Evolutionary conservation across 1,140 invertebrate species (phyloP), one percentile per base, ranked within the genome.

Genomic region (Coptotermes formosanus): DNA sequence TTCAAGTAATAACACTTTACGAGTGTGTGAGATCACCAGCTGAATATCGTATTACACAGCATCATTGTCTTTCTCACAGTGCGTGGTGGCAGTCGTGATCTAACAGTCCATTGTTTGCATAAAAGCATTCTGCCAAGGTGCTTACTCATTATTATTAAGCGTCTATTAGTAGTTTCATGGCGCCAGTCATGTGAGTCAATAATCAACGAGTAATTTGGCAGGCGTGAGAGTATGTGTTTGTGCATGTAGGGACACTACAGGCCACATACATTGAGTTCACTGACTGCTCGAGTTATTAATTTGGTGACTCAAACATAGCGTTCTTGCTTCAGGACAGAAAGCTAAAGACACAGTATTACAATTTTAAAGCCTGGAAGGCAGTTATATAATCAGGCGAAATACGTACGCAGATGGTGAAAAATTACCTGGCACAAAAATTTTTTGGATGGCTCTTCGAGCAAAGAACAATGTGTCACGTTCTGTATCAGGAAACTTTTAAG

Each of bases 1-100:
- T 75, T 75, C 64, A 75, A 30, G 64, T 75, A 75, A 75, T 75
- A 75, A 75, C 64, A 75, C 25, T 75, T 75, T 75, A 75, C 64
- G 64, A 75, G 64, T 75, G n/a, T 75, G 64, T 30, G 64, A 75
- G 64, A 75, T 30, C 64, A 75, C 64, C 8, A 14, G 6, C 25
- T 75, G 64, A 75, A 75, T 75, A 75, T 75, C 64, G 9, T 75
- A 75, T 75, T 30, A 75, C 64, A 2, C n/a, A 30, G 25, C n/a
- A 75, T 75, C 64, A 75, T 75, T 75, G 64, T 75, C 64, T 75
- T 75, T 75, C 64, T 75, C 19, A 55, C 14, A 55, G 14, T 21
- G 52, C 52, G 21, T 19, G 64, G n/a, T 75, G 64, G 25, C 3
- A 75, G n/a, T 75, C 64, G 64, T 75, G 64, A 75, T 30, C 64